These are phyloP conservation scores for Peribatodes rhomboidaria DNA, from an alignment of 2,888 invertebrate species.

Conservation along the genomic window DNA sequence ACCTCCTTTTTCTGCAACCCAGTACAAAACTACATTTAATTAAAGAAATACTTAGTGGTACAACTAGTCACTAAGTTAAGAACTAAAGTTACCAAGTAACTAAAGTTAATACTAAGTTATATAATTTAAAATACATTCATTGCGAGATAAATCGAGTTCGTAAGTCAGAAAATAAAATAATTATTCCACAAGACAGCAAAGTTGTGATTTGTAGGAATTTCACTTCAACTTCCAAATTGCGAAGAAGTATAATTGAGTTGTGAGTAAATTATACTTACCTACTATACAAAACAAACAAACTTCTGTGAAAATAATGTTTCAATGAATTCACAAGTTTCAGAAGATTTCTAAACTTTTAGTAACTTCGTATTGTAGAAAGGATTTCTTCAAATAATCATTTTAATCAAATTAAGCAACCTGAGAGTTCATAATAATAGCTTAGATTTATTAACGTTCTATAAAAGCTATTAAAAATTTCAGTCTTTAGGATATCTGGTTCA, in stretches of 20 bases:
- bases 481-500: too few species aligned
- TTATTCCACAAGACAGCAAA: neutral
- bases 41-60: too few species aligned
- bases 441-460: neutral
- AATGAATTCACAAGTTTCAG: constrained; percentile 16
- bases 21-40: too few species aligned
- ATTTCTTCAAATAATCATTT: constrained; percentile 34
- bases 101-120: too few species aligned
- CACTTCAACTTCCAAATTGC: neutral
- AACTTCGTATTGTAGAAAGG: constrained; percentile 20
- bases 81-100: too few species aligned
- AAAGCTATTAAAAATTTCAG: neutral
- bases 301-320: constrained; percentile 24
- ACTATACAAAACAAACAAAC: constrained; percentile 19
- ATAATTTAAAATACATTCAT: too few species aligned
- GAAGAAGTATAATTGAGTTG: constrained; percentile 19
- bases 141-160: neutral
- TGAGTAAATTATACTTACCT: constrained; percentile 20
- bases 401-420: constrained; percentile 7
- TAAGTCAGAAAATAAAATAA: neutral
- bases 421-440: neutral
- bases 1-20: too few species aligned
- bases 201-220: constrained; percentile 4
- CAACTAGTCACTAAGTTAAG: too few species aligned
- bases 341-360: constrained; percentile 15